phyloP scores from a whole-genome alignment of 2,113 vertebrate species.

The Microtus ochrogaster region DNA sequence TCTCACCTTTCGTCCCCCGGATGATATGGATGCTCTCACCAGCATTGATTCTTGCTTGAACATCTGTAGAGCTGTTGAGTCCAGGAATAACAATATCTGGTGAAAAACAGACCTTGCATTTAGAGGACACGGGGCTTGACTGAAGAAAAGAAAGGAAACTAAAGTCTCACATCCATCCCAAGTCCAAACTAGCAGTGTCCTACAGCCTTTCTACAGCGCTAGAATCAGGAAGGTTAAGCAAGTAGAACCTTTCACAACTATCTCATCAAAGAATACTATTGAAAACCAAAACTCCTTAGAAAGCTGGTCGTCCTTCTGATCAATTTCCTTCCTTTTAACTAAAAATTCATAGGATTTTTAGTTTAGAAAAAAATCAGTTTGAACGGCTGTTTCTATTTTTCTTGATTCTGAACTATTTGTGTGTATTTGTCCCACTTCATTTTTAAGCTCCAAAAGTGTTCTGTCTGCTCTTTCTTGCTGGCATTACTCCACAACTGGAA shows the following conservation, averaged over 20 bases:
- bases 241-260: neutral
- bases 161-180: neutral
- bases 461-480: neutral
- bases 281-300: neutral
- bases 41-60: slow-evolving; percentile 96
- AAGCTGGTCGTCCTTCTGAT: slow-evolving; percentile 1
- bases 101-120: slow-evolving; percentile 73
- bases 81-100: slow-evolving; percentile 99
- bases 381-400: neutral
- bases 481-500: neutral
- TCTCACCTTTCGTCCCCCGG: slow-evolving; percentile 96
- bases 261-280: neutral
- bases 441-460: neutral
- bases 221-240: neutral
- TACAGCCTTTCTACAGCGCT: neutral
- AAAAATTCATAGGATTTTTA: neutral
- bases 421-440: neutral
- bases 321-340: slow-evolving; percentile 14
- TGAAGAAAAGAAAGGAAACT: neutral
- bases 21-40: slow-evolving; percentile 99
- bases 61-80: slow-evolving; percentile 95
- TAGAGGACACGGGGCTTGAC: slow-evolving; percentile 52
- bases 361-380: neutral
- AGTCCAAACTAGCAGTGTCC: neutral
- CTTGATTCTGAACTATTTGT: neutral